Percentiles rank a stretch among this genome's conserved stretches.
phyloP scores from a whole-genome alignment of 37 sponge, comb jelly and placozoan genomes.

The Cliona cf. orientalis region DNA sequence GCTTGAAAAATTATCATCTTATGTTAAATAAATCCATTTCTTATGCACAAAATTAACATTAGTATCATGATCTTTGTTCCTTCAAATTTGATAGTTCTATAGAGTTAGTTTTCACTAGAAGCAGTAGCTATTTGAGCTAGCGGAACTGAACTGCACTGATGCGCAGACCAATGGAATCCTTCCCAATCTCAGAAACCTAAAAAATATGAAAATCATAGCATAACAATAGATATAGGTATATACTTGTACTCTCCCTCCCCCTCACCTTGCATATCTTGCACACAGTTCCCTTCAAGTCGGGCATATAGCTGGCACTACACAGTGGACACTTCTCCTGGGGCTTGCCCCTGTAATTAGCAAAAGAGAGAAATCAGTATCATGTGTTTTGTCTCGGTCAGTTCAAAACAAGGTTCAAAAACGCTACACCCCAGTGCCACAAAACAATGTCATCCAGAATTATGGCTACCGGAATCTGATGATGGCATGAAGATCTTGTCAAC shows the following conservation, averaged over 20 bases:
- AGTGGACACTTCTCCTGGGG: constrained; percentile 93
- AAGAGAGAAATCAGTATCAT: too few relatives aligned
- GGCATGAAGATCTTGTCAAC: too few relatives aligned
- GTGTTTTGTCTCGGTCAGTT: too few relatives aligned
- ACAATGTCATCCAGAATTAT: neutral
- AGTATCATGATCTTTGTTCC: too few relatives aligned
- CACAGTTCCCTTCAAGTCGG: constrained; percentile 85
- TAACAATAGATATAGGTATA: neutral
- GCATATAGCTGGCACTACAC: constrained; percentile 79
- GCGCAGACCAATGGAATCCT: constrained; percentile 87
- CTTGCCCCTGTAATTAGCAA: constrained; percentile 69
- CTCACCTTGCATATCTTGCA: constrained; percentile 88
- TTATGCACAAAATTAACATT: too few relatives aligned
- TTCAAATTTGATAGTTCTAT: too few relatives aligned
- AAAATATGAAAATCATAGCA: neutral
- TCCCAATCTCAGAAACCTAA: constrained; percentile 92
- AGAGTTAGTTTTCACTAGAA: too few relatives aligned
- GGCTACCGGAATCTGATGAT: too few relatives aligned
- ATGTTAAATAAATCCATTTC: too few relatives aligned
- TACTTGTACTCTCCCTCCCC: neutral
- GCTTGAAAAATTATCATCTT: too few relatives aligned
- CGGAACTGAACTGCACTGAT: constrained; percentile 92
- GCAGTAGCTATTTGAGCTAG: too few relatives aligned
- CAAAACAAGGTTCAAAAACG: too few relatives aligned
- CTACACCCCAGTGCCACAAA: neutral